These are phyloP conservation scores for Tridacna crocea DNA, from an alignment of 2,888 invertebrate species.

Conservation along the genomic window DNA sequence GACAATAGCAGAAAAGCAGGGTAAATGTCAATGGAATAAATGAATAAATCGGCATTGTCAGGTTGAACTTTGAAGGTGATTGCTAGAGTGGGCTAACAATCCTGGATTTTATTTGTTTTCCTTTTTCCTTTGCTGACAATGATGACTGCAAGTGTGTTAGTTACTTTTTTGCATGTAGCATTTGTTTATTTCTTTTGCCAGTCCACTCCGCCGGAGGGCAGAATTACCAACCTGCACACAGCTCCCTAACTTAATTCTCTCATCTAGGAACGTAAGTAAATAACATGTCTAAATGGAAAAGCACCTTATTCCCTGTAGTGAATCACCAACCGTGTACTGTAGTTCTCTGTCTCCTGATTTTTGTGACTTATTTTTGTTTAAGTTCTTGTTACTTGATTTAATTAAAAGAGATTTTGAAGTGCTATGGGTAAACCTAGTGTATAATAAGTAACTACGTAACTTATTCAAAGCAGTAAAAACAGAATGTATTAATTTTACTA, in stretches of 20 bases:
- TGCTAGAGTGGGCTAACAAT: not conserved
- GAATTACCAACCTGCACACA: constrained; percentile 58
- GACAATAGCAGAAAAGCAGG: too few species aligned
- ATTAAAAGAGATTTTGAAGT: too few species aligned
- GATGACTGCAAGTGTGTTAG: constrained; percentile 7
- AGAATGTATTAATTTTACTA: too few species aligned
- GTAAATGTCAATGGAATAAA: too few species aligned
- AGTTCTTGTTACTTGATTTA: too few species aligned
- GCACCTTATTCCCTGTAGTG: constrained; percentile 1
- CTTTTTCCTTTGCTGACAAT: not conserved
- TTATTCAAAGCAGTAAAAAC: too few species aligned
- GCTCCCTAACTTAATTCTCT: constrained; percentile 43
- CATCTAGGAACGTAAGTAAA: constrained; percentile 52
- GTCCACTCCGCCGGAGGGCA: constrained; percentile 57
- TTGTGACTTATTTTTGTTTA: too few species aligned
- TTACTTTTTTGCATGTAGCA: constrained; percentile 38
- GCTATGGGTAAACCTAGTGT: too few species aligned
- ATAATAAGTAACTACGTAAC: too few species aligned
- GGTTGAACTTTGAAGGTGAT: not conserved
- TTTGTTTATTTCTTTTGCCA: constrained; percentile 60
- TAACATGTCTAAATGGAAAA: constrained; percentile 18
- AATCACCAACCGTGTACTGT: too few species aligned
- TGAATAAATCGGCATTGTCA: too few species aligned
- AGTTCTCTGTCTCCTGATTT: too few species aligned
- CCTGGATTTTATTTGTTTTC: not conserved